phyloP scores from a whole-genome alignment of 2,888 invertebrate species.

The Neuroscelio doddi region DNA sequence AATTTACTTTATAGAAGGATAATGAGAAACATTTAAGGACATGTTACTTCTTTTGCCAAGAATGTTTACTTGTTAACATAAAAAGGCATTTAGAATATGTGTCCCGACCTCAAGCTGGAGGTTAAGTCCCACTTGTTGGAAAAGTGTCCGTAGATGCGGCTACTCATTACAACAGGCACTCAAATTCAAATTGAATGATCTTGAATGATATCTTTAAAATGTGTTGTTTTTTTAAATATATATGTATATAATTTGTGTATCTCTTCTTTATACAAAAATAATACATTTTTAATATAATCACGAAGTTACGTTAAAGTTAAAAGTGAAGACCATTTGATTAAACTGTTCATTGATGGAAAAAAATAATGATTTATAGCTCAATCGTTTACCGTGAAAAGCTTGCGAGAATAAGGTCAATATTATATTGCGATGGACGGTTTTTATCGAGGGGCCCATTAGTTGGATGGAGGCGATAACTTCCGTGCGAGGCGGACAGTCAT shows the following conservation, averaged over 20 bases:
- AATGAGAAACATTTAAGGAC: no score
- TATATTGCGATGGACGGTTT: neutral
- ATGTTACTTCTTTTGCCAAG: slow-evolving; percentile 14
- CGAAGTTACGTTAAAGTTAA: no score
- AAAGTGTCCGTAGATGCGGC: neutral
- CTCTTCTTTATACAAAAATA: no score
- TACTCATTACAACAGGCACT: neutral
- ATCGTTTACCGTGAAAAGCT: no score
- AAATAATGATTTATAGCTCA: no score
- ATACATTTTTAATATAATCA: no score
- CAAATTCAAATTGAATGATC: neutral
- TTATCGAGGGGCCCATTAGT: slow-evolving; percentile 3
- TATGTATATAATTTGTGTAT: no score
- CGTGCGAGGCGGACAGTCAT: slow-evolving; percentile 42
- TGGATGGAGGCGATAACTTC: slow-evolving; percentile 26
- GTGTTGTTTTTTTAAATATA: no score
- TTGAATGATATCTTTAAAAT: no score
- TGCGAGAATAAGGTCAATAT: slow-evolving; percentile 1
- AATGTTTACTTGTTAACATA: slow-evolving; percentile 39
- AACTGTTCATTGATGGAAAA: neutral
- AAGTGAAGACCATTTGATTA: neutral
- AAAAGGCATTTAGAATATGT: slow-evolving; percentile 37
- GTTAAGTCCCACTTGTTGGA: neutral
- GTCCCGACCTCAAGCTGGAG: no score
- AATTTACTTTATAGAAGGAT: no score